Base-by-base conservation (phyloP, 2,113 vertebrate species). In the Crotalus helleri region DNA sequence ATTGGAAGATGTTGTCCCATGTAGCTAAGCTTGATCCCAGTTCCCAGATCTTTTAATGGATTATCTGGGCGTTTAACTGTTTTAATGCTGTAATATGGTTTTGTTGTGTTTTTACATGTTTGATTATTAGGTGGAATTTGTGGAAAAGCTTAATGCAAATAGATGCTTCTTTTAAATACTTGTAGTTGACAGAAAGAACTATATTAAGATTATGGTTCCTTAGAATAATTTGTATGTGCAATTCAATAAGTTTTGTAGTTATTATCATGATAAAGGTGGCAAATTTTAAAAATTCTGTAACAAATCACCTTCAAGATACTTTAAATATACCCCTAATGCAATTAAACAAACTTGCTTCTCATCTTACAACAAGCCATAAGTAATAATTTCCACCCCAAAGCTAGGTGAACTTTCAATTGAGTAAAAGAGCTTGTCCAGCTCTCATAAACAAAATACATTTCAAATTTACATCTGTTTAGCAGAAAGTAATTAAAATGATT, bases 131-230 rank as follows among this genome's bases (percentile, higher is more conserved):
- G 33, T 19, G 6, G 39, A n/a, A 81, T 39, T 81, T 81, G 69
- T 39, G 33, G n/a, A 81, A 81, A 81, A 81, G 69, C 61, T 64
- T 64, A 29, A 26, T 69, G 86, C 57, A 74, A 69, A n/a, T 89
- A 59, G 21, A 53, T 46, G 57, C 23, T 85, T 24, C 33, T 49
- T 12, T 74, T 74, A 92, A 92, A 53, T 24, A 93, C 51, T 90
- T 55, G 29, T 86, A 74, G 58, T 59, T 81, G 93, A 91, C 92
- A 94, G 61, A 88, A 46, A 19, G 81, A 89, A 90, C 89, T 89
- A 90, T 92, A 93, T 95, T 90, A 26, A 95, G 89, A 87, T 93
- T 58, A 88, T 33, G 26, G 58, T 96, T 88, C 95, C 90, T 90
- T 89, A 15, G 85, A 95, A 92, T 87, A 92, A 0, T 92, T 93